These are phyloP conservation scores for Mungos mungo DNA, from an alignment of 2,113 vertebrate genomes.

Conservation along the genomic window DNA sequence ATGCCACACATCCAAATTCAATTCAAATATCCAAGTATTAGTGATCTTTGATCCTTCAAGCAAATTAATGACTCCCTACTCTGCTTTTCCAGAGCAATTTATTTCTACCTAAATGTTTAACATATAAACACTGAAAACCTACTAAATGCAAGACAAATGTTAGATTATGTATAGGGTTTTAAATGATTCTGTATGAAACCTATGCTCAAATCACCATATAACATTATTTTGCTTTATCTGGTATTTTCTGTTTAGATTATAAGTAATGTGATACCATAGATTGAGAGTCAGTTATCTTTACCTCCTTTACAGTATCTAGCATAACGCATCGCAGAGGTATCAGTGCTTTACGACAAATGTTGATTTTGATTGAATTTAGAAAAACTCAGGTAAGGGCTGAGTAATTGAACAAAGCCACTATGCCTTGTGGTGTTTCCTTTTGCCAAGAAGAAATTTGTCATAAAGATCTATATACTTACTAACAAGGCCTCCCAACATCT, in stretches of 20 bases:
- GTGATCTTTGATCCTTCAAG: neutral
- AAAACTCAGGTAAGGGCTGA: neutral
- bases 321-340: neutral
- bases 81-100: neutral
- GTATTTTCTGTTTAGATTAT: neutral
- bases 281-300: neutral
- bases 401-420: neutral
- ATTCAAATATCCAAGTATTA: neutral
- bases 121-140: neutral
- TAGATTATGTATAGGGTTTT: neutral
- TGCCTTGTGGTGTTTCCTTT: neutral
- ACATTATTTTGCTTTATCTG: neutral
- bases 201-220: neutral
- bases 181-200: neutral
- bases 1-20: neutral
- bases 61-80: neutral
- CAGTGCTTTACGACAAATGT: neutral
- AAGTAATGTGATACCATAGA: neutral
- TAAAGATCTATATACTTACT: neutral
- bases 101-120: neutral
- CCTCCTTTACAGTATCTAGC: neutral
- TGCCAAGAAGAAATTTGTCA: neutral
- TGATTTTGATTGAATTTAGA: conserved; percentile 46
- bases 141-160: neutral
- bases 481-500: neutral